phyloP scores from a whole-genome alignment of 2,888 invertebrate genomes.

The Troglohyphantes excavatus region DNA sequence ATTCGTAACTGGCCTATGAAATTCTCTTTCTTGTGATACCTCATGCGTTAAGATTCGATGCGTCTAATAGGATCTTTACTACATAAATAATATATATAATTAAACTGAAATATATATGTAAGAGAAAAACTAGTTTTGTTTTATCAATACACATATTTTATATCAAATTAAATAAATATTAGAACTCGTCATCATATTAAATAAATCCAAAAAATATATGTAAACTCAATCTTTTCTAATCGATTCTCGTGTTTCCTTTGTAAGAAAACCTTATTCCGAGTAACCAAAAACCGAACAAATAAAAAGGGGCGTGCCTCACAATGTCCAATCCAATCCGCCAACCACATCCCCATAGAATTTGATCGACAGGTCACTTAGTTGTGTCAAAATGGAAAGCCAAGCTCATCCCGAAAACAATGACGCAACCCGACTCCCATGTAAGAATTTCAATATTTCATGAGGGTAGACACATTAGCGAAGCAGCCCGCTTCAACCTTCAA shows the following conservation, averaged over 20 bases:
- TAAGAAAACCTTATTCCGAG: background rate
- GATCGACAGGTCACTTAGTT: constrained; percentile 64
- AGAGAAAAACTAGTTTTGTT: no score
- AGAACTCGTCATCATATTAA: no score
- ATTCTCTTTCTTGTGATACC: no score
- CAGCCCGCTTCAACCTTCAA: background rate
- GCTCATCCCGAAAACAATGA: constrained; percentile 11
- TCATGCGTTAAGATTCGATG: no score
- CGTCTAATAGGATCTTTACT: no score
- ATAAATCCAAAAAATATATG: background rate
- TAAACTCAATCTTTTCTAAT: background rate
- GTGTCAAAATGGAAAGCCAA: constrained; percentile 8
- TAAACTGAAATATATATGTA: no score
- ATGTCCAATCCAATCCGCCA: constrained; percentile 47
- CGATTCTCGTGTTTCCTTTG: background rate
- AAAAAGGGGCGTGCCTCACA: constrained; percentile 51
- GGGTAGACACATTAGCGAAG: background rate
- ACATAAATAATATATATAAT: no score
- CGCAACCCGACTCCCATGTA: background rate
- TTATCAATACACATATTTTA: no score
- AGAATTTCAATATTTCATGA: constrained; percentile 11
- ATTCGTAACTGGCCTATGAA: no score
- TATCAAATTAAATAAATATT: no score
- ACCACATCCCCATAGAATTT: constrained; percentile 32
- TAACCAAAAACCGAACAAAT: constrained; percentile 24